Evolutionary conservation across 2,888 invertebrate genomes (phyloP), one percentile per base, ranked within the genome.

Genomic region (Coleophora flavipennella): DNA sequence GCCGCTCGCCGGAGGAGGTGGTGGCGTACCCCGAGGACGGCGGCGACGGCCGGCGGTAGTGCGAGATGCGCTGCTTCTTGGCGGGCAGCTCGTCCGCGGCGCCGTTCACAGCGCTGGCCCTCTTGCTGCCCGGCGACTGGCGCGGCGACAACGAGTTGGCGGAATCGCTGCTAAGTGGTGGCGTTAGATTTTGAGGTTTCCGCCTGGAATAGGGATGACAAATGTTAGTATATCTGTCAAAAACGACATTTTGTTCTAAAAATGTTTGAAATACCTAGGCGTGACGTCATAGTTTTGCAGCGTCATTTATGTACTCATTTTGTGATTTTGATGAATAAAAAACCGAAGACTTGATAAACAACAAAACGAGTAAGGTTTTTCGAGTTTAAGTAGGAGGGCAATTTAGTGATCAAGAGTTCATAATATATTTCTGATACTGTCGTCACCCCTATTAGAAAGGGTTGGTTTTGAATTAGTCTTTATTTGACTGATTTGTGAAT

Each of bases 181-280:
- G 95, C 45, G 95, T 95, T 61, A 95, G 86, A 80, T 95, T 95
- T 85, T 94, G 93, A 62, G 95, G 95, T 86, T 95, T 95, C 69
- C 93, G 92, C 74, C 93, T 92, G 74, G 14, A 67, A 63, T 9
- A 13, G 2, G 2, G 8, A 10, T 2, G 2, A n/a, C n/a, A n/a
- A n/a, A n/a, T n/a, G n/a, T n/a, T n/a, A n/a, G n/a, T n/a, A n/a
- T n/a, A n/a, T n/a, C n/a, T n/a, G n/a, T n/a, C n/a, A n/a, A n/a
- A n/a, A n/a, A n/a, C n/a, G n/a, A n/a, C n/a, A n/a, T n/a, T n/a
- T n/a, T n/a, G n/a, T n/a, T n/a, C n/a, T n/a, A n/a, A n/a, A n/a
- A n/a, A n/a, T n/a, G n/a, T n/a, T n/a, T n/a, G n/a, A n/a, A n/a
- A n/a, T n/a, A n/a, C n/a, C n/a, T n/a, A n/a, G n/a, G n/a, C n/a